Conservation (phyloP, 2,888 invertebrate species). For the Plagiodera versicolora region DNA sequence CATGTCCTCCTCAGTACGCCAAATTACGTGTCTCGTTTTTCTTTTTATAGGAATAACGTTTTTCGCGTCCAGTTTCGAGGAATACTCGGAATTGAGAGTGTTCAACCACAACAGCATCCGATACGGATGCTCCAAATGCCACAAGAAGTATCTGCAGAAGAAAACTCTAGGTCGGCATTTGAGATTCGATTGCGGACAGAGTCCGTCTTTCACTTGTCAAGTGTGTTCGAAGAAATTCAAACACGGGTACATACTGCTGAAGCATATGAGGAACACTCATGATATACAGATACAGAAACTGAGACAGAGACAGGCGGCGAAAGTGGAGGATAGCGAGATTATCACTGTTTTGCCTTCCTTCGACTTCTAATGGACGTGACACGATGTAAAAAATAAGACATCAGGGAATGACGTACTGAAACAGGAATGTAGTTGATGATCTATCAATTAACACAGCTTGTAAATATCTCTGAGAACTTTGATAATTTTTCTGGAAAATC, state of each 20-base stretch:
- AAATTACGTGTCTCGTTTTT: no score
- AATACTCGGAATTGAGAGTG: constrained; percentile 49
- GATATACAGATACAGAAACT: constrained; percentile 44
- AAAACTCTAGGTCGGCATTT: constrained; percentile 54
- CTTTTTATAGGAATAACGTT: constrained; percentile 41
- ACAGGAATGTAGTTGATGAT: no score
- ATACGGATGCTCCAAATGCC: constrained; percentile 49
- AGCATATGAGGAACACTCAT: constrained; percentile 49
- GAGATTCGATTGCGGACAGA: constrained; percentile 56
- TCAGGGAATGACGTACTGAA: no score
- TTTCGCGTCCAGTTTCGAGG: constrained; percentile 50
- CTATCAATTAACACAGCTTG: no score
- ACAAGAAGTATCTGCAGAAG: constrained; percentile 51
- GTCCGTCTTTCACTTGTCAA: constrained; percentile 49
- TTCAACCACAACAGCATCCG: constrained; percentile 44
- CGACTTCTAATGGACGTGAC: constrained; percentile 22
- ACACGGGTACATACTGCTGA: constrained; percentile 49
- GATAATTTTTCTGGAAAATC: no score
- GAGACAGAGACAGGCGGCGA: constrained; percentile 36
- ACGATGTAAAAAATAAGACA: no score
- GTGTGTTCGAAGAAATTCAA: constrained; percentile 48
- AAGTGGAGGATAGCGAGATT: constrained; percentile 23
- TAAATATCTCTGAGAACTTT: no score
- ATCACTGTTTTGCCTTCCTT: constrained; percentile 27
- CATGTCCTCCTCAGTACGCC: constrained; percentile 7